Conservation (phyloP, 1,140 invertebrate species). For the Neodiprion virginianus region DNA sequence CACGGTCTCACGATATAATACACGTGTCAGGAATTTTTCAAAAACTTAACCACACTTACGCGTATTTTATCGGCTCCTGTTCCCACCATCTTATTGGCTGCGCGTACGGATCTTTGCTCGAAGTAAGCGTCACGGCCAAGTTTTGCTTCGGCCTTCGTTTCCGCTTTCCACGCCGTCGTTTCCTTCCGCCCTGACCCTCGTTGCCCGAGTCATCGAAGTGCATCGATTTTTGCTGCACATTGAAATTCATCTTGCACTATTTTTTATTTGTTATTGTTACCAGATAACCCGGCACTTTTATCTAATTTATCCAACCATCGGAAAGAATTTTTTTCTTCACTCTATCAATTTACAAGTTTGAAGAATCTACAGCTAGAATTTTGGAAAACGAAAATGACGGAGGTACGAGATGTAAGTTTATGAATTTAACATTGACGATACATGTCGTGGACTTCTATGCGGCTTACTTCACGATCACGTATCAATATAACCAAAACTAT, state of each 20-base stretch:
- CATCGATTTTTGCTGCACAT: too few relatives aligned
- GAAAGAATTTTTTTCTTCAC: background rate
- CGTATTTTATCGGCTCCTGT: constrained; percentile 41
- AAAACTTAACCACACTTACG: constrained; percentile 35
- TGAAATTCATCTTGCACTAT: too few relatives aligned
- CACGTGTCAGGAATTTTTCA: too few relatives aligned
- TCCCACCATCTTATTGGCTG: constrained; percentile 43
- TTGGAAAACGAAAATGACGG: too few relatives aligned
- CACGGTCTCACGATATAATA: too few relatives aligned
- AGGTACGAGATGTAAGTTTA: too few relatives aligned
- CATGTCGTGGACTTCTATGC: too few relatives aligned
- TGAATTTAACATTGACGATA: too few relatives aligned
- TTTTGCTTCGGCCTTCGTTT: constrained; percentile 15
- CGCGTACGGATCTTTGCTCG: constrained; percentile 36
- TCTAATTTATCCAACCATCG: background rate
- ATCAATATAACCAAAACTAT: too few relatives aligned
- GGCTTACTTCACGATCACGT: too few relatives aligned
- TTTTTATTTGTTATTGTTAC: constrained; percentile 8
- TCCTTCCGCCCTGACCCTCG: background rate
- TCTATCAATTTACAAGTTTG: background rate
- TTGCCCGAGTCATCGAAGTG: background rate
- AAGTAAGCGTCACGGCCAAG: constrained; percentile 23
- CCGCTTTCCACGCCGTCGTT: background rate
- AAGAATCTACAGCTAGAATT: background rate
- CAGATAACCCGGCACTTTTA: background rate